Conservation (phyloP, 2,888 invertebrate genomes). For the Hemistola chrysoprasaria region DNA sequence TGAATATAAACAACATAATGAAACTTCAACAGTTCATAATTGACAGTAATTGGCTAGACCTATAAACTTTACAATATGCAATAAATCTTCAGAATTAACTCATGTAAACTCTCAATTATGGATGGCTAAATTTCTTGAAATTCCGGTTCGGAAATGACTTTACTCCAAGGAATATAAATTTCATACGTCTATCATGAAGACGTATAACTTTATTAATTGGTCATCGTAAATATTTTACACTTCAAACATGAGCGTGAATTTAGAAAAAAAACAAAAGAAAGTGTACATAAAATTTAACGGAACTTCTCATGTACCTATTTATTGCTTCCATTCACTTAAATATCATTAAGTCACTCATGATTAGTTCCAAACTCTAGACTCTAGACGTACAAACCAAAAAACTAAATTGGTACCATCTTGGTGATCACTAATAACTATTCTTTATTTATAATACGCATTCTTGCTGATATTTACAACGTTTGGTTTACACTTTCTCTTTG, state of each 20-base stretch:
- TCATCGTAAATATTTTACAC: constrained; percentile 6
- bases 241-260: not conserved
- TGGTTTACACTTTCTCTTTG: no score
- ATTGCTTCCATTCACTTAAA: no score
- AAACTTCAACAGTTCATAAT: constrained; percentile 2
- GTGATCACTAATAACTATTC: no score
- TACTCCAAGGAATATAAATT: constrained; percentile 15
- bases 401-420: no score
- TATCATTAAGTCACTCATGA: no score
- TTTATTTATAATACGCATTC: no score
- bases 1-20: not conserved
- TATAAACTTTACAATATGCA: constrained; percentile 5
- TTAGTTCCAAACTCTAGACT: no score
- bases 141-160: constrained; percentile 18
- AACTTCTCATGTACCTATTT: no score
- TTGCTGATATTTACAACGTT: no score
- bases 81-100: constrained; percentile 8
- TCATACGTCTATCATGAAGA: constrained; percentile 15
- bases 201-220: constrained; percentile 14
- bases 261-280: no score
- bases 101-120: constrained; percentile 14
- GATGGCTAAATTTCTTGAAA: constrained; percentile 8
- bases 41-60: constrained; percentile 9
- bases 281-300: no score
- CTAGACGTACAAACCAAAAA: no score